Base-by-base conservation (phyloP, 1,140 invertebrate genomes). In the Cheumatopsyche charites region DNA sequence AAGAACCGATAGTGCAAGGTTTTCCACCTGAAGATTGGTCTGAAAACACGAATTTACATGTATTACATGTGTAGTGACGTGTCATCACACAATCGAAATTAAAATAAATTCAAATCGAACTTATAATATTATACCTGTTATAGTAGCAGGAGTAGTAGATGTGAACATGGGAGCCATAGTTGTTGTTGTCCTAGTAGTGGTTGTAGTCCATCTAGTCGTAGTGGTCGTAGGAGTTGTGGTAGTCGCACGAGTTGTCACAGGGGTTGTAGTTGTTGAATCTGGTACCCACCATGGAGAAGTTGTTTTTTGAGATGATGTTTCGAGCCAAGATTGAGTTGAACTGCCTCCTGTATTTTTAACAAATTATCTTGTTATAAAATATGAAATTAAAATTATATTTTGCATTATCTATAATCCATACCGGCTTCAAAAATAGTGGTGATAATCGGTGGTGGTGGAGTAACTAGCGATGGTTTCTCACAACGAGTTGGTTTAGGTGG, bases 381-480 rank as follows among this genome's bases (percentile, higher is more conserved):
- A 21, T 5, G 5, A 61, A 21, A 21, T 7, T 7, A 61, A 58
- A 25, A 2, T 9, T 58, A 12, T 58, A 52, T 58, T 58, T 13
- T 12, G 25, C 7, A 21, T 36, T 26, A 62, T 15, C 15, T 69
- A 41, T 49, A 25, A 55, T 19, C 12, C 43, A 19, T 41, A 72
- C 71, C 72, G 6, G 71, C 62, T 19, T 74, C 74, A 15, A 73
- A 85, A 13, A 81, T 86, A 6, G 91, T 90, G 0, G 91, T 92
- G 67, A 90, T 83, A 0, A 87, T 87, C 3, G 91, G 91, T 0
- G 92, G 86, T 42, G 86, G 76, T 0, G 92, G 92, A 1, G 92
- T 94, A 0, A 88, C 81, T 0, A 90, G 90, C 62, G 87, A 79
- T 13, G 92, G 91, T 75, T 87, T 86, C 15, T 87, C 83, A 77